Evolutionary conservation across 2,113 vertebrate species (phyloP).

Genomic region (Procavia capensis): DNA sequence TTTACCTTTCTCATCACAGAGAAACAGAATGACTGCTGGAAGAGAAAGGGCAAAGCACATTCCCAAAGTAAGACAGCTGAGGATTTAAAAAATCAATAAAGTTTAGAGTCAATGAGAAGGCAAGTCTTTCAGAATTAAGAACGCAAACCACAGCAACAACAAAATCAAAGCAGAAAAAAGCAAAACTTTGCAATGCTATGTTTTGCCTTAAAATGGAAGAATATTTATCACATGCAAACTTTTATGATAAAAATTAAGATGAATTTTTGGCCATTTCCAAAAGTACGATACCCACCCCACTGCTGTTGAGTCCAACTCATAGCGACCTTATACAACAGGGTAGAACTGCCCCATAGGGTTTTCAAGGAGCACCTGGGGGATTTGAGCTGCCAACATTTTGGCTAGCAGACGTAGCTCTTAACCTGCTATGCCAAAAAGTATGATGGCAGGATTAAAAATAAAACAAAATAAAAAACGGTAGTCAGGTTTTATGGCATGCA

Average conservation of each 20-base stretch:
- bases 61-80: conserved; percentile 53
- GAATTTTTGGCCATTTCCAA: conserved; percentile 58
- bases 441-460: conserved; percentile 64
- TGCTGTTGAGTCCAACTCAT: no score
- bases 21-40: conserved; percentile 23
- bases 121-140: conserved; percentile 66
- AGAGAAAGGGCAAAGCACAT: conserved; percentile 61
- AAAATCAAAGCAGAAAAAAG: conserved; percentile 58
- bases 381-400: no score
- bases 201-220: conserved; percentile 54
- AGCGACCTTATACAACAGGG: no score
- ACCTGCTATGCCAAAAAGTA: no score
- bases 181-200: conserved; percentile 56
- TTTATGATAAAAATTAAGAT: conserved; percentile 65
- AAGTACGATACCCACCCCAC: no score
- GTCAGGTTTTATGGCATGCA: conserved; percentile 2
- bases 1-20: conserved; percentile 41
- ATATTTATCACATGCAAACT: conserved; percentile 67
- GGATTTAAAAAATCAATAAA: conserved; percentile 51
- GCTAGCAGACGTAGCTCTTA: no score
- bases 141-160: not conserved
- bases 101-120: conserved; percentile 32
- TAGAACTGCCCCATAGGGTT: no score
- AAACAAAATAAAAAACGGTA: no score
- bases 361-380: no score